Evolutionary conservation across 2,797 vertebrate genomes (phyloP).

Genomic region (Danio choprae): DNA sequence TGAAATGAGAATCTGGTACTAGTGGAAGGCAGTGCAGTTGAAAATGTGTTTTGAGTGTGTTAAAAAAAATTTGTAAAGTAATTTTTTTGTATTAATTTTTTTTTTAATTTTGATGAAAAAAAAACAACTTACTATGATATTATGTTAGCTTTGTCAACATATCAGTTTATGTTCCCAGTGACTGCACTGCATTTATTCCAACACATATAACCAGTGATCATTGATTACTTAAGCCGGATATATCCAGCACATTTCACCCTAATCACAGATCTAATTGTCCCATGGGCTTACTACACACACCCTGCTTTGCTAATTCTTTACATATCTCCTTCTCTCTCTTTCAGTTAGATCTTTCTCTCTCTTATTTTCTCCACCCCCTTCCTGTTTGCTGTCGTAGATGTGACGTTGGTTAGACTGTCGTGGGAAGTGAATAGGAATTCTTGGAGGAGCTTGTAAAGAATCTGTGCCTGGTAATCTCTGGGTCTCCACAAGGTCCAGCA

Average conservation of each 20-base stretch:
- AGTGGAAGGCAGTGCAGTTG: too few species aligned
- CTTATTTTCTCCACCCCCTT: constrained; percentile 39
- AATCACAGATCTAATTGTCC: constrained; percentile 35
- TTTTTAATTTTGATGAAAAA: too few species aligned
- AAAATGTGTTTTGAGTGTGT: too few species aligned
- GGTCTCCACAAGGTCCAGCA: constrained; percentile 72
- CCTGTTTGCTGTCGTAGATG: constrained; percentile 49
- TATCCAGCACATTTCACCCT: neutral
- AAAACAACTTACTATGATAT: too few species aligned
- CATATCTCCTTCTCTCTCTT: constrained; percentile 20
- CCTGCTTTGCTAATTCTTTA: constrained; percentile 14
- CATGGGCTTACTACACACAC: constrained; percentile 11
- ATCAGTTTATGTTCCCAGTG: neutral
- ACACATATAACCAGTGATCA: neutral
- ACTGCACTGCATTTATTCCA: neutral
- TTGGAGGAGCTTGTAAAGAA: constrained; percentile 59
- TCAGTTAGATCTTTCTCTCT: constrained; percentile 24
- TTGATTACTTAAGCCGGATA: constrained; percentile 19
- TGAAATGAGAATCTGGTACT: too few species aligned
- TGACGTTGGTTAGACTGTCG: constrained; percentile 68
- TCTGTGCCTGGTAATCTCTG: constrained; percentile 68
- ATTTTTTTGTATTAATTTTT: too few species aligned
- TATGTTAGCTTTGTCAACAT: neutral
- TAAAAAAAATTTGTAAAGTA: too few species aligned
- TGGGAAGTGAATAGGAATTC: constrained; percentile 68